Evolutionary conservation across 2,888 invertebrate species (phyloP).

Genomic region (Calliscelio sp.): DNA sequence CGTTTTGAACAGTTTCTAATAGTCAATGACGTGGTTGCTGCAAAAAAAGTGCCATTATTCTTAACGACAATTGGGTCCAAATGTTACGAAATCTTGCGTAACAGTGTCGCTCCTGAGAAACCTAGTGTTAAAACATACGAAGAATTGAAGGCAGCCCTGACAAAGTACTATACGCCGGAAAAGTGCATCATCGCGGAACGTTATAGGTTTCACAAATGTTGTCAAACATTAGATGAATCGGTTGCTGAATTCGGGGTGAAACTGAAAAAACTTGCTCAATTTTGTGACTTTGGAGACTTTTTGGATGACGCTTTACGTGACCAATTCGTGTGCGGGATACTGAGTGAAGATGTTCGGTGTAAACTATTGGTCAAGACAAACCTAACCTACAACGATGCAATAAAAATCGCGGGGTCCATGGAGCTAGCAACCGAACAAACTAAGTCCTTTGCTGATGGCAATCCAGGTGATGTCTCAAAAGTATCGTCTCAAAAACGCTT

Average conservation of each 20-base stretch:
- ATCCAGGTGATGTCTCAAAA: not conserved
- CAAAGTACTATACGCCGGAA: slow-evolving; percentile 9
- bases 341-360: not conserved
- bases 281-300: slow-evolving; percentile 20
- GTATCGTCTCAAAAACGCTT: not conserved
- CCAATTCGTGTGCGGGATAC: slow-evolving; percentile 14
- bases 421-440: slow-evolving; percentile 14
- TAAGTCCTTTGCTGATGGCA: not conserved
- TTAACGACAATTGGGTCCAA: slow-evolving; percentile 75
- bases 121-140: slow-evolving; percentile 65
- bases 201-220: slow-evolving; percentile 15
- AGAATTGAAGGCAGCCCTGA: slow-evolving; percentile 59
- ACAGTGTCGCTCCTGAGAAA: slow-evolving; percentile 66
- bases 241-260: slow-evolving; percentile 16
- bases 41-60: slow-evolving; percentile 73
- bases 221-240: slow-evolving; percentile 4
- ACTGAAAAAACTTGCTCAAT: slow-evolving; percentile 15
- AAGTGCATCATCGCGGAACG: slow-evolving; percentile 28
- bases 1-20: slow-evolving; percentile 75
- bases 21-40: slow-evolving; percentile 70
- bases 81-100: slow-evolving; percentile 66
- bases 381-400: slow-evolving; percentile 15
- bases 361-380: not conserved
- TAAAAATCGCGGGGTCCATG: slow-evolving; percentile 2
- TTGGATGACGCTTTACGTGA: slow-evolving; percentile 23